These are phyloP conservation scores for Aradophagus sp. DNA, from an alignment of 1,140 invertebrate genomes.

Conservation along the genomic window DNA sequence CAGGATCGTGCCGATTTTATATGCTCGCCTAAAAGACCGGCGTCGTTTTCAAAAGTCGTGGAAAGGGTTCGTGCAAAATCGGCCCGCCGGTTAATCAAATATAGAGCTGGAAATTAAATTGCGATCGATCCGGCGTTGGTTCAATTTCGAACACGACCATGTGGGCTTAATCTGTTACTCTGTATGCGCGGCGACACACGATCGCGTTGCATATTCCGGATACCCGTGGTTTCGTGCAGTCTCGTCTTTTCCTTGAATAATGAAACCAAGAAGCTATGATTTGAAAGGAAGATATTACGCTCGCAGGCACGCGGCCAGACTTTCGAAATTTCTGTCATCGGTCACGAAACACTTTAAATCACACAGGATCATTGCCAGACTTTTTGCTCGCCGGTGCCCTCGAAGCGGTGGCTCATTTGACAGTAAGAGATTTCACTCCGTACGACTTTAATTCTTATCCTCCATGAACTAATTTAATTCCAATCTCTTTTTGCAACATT, in stretches of 20 bases:
- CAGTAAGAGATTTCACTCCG: no score
- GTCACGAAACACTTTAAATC: slow-evolving; percentile 47
- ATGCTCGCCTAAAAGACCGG: neutral
- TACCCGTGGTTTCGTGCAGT: slow-evolving; percentile 30
- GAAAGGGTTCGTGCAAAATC: no score
- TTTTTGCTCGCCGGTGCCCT: slow-evolving; percentile 8
- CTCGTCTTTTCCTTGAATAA: slow-evolving; percentile 46
- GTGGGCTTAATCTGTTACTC: slow-evolving; percentile 51
- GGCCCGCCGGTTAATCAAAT: slow-evolving; percentile 44
- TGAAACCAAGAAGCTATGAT: slow-evolving; percentile 49
- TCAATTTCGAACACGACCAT: slow-evolving; percentile 36
- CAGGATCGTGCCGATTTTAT: neutral
- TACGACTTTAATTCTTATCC: no score
- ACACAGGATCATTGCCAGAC: slow-evolving; percentile 40
- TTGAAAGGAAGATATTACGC: slow-evolving; percentile 46
- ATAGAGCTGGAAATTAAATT: slow-evolving; percentile 48
- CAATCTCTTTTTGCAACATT: no score
- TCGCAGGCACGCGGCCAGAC: slow-evolving; percentile 33
- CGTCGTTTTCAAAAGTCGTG: no score
- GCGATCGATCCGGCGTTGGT: slow-evolving; percentile 42
- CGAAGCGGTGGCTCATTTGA: no score
- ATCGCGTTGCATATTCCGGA: slow-evolving; percentile 35
- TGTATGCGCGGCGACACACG: slow-evolving; percentile 46
- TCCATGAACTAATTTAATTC: no score
- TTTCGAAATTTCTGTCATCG: slow-evolving; percentile 47